Evolutionary conservation across 2,113 vertebrate genomes (phyloP).

Genomic region (Mirza zaza): DNA sequence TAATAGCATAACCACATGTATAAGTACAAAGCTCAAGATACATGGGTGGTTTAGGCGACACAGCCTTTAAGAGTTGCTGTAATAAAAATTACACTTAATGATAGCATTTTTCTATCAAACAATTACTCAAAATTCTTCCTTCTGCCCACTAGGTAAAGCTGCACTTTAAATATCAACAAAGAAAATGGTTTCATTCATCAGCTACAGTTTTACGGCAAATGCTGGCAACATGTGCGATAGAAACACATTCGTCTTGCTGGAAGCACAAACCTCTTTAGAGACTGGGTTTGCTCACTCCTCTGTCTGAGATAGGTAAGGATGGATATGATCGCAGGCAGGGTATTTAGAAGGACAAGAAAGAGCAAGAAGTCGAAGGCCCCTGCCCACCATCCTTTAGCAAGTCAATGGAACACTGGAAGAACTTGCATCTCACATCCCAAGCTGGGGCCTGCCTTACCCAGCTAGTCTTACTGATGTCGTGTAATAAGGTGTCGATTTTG

Average conservation of each 20-base stretch:
- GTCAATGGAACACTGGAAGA: rapidly evolving
- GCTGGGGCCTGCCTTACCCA: rapidly evolving
- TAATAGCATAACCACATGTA: rapidly evolving
- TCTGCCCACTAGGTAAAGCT: neutral
- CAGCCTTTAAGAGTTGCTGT: neutral
- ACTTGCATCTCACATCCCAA: rapidly evolving
- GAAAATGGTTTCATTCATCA: neutral
- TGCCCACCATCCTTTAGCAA: neutral
- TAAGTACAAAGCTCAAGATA: neutral
- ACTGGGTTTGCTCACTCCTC: neutral
- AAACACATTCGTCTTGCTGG: neutral
- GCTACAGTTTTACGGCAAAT: neutral
- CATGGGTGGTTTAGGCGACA: rapidly evolving
- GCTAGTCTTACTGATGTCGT: neutral
- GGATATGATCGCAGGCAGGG: neutral
- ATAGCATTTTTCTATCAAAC: neutral
- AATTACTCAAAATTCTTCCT: neutral
- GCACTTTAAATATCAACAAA: neutral
- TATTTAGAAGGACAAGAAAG: neutral
- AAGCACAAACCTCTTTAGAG: neutral
- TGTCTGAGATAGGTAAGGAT: neutral
- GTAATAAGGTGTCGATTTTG: no score
- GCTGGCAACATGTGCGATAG: neutral
- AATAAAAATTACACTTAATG: neutral
- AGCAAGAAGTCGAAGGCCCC: neutral